These are phyloP conservation scores for Hybognathus amarus DNA, from an alignment of 2,797 vertebrate species.

Conservation along the genomic window DNA sequence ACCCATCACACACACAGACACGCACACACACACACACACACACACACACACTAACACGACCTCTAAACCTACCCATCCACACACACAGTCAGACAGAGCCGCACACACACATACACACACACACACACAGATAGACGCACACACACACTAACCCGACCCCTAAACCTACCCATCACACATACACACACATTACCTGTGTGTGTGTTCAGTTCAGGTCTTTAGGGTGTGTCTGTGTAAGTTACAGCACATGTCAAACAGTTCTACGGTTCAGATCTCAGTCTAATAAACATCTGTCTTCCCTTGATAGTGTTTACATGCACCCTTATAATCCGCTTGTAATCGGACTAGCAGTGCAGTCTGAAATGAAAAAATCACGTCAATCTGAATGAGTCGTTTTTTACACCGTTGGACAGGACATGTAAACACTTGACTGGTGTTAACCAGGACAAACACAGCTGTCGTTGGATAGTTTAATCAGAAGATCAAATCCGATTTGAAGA, in stretches of 20 bases:
- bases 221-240: conserved; percentile 49
- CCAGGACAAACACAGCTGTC: no score
- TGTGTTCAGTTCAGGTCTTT: conserved; percentile 47
- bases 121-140: no score
- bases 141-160: no score
- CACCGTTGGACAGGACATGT: not conserved
- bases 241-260: conserved; percentile 18
- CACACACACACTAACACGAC: no score
- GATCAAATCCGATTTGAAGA: no score
- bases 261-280: not conserved
- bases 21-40: no score
- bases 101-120: no score
- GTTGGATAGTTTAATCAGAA: no score
- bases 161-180: not conserved
- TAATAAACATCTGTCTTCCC: conserved; percentile 3
- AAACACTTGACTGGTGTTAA: not conserved
- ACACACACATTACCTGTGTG: conserved; percentile 17
- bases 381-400: not conserved
- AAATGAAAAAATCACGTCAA: not conserved
- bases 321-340: not conserved
- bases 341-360: not conserved
- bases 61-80: no score
- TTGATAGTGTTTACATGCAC: not conserved
- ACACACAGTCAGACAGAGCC: no score
- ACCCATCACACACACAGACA: no score